Percentiles rank a stretch among this genome's conserved stretches.
Conservation (phyloP, 2,888 invertebrate genomes). For the Rhagophthalmus giganteus region DNA sequence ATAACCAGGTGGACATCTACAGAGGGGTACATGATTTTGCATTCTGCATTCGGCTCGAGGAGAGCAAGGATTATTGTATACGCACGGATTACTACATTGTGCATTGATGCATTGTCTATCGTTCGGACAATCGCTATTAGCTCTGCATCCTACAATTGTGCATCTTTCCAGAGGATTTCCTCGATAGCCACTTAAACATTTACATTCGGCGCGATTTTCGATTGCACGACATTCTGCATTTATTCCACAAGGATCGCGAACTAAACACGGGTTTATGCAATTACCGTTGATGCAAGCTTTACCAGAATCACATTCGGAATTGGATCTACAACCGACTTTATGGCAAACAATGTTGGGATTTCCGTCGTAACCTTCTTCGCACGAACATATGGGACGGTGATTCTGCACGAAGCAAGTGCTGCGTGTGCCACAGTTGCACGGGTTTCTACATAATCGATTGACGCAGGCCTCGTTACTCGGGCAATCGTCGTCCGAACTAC, state of each 20-base stretch:
- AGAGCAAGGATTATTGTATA: conserved; percentile 76
- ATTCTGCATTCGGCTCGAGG: conserved; percentile 77
- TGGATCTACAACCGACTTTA: conserved; percentile 78
- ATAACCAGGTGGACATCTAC: conserved; percentile 77
- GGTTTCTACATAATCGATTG: conserved; percentile 82
- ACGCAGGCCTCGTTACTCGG: conserved; percentile 78
- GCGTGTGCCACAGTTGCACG: conserved; percentile 85
- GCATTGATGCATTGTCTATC: conserved; percentile 84
- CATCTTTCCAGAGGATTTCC: conserved; percentile 78
- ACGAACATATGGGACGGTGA: conserved; percentile 86
- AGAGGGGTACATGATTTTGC: conserved; percentile 81
- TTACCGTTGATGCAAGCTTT: conserved; percentile 84
- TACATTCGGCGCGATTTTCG: conserved; percentile 74
- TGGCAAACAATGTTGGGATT: conserved; percentile 82
- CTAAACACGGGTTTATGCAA: conserved; percentile 83
- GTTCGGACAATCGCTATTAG: conserved; percentile 84
- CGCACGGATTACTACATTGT: conserved; percentile 83
- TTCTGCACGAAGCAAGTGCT: conserved; percentile 80
- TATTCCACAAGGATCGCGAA: conserved; percentile 77
- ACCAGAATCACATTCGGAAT: conserved; percentile 81
- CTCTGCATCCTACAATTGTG: conserved; percentile 78
- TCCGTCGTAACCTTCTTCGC: conserved; percentile 81
- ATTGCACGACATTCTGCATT: conserved; percentile 81
- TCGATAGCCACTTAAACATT: conserved; percentile 78
- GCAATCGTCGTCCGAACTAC: conserved; percentile 80